Evolutionary conservation across 2,113 vertebrate genomes (phyloP), one percentile per base, ranked within the genome.

Genomic region (Silurus meridionalis): DNA sequence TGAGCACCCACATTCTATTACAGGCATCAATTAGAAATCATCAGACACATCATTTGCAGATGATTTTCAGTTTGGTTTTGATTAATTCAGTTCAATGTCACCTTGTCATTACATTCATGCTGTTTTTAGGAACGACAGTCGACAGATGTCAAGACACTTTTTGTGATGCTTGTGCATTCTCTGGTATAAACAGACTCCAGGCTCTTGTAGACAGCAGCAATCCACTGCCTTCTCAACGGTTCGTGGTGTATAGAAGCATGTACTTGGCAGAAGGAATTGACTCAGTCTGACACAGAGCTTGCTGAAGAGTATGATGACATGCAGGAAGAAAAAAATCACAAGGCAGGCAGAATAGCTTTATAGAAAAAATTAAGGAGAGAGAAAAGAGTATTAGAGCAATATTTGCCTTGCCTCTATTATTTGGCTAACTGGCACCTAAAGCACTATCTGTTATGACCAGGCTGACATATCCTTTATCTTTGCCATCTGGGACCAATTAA

Each of bases 401-500:
- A 19, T 48, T 85, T 67, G 4, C 4, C 63, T 60, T 80, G 13
- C n/a, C 57, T 21, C 21, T 69, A 60, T 69, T 57, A n/a, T 58
- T 80, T 85, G 37, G 53, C 28, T 69, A 67, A 37, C 37, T 11
- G 14, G 14, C 25, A 80, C 85, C 64, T 86, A 23, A 86, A 72
- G 14, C 17, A 21, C 28, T 17, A 55, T 85, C 64, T 25, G 46
- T 82, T 72, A 63, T 61, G 10, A 23, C 82, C 66, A 87, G 55
- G 50, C 83, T 75, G 52, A 57, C 75, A 19, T 50, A 58, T 82
- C 67, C 55, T 81, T 61, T 85, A 57, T 21, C 66, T n/a, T 55
- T 84, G 83, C 77, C 78, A 85, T 85, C 80, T 85, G 87, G 83
- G 80, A 61, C 23, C 19, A 55, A 85, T 85, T 88, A 85, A 63